These are phyloP conservation scores for Epinotia bilunana DNA, from an alignment of 2,888 invertebrate genomes.

Conservation along the genomic window DNA sequence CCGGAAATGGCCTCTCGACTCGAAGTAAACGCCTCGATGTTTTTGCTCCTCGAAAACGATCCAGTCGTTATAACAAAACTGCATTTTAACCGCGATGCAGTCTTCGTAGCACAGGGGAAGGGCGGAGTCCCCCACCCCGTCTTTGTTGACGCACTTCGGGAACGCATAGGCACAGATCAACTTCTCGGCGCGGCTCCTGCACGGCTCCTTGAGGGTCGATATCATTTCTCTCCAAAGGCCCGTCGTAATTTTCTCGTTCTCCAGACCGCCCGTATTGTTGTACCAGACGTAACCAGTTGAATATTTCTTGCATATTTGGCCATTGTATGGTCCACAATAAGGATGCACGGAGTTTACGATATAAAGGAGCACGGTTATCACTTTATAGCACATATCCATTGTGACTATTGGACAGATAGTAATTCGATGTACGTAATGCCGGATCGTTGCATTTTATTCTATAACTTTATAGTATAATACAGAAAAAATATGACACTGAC, in stretches of 20 bases:
- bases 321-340: conserved; percentile 95
- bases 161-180: conserved; percentile 96
- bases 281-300: conserved; percentile 90
- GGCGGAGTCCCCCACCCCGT: conserved; percentile 86
- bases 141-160: conserved; percentile 91
- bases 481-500: conserved; percentile 60
- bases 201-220: conserved; percentile 90
- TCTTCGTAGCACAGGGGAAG: conserved; percentile 96
- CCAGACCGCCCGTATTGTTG: conserved; percentile 89
- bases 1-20: conserved; percentile 93
- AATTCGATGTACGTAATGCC: conserved; percentile 64
- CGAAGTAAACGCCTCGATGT: conserved; percentile 89
- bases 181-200: conserved; percentile 94
- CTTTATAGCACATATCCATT: conserved; percentile 69
- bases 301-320: conserved; percentile 90
- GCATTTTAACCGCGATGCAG: conserved; percentile 94
- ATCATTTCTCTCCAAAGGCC: conserved; percentile 95
- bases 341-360: conserved; percentile 82
- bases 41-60: conserved; percentile 95
- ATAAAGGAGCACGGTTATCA: conserved; percentile 71
- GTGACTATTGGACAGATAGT: conserved; percentile 62
- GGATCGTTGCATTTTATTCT: conserved; percentile 72
- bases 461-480: conserved; percentile 40
- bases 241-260: conserved; percentile 93
- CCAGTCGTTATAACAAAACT: conserved; percentile 98